Base-by-base conservation (phyloP, 2,113 vertebrate species). In the Ictalurus punctatus region DNA sequence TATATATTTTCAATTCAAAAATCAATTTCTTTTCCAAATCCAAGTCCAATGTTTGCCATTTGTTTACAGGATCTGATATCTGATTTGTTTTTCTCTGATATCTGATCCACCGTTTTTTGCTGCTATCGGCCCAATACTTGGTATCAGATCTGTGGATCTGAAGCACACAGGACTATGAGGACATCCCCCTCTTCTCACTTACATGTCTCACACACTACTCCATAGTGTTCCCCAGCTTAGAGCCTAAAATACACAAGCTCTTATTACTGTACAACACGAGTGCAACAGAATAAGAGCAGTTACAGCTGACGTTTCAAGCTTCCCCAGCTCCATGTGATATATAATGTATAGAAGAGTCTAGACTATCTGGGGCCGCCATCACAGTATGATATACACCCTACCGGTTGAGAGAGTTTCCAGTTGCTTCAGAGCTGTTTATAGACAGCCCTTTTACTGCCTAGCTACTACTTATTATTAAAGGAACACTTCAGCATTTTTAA, bases 201-300 rank as follows among this genome's bases (percentile, higher is more conserved):
- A 82, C 65, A 82, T 14, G 48, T 44, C 63, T 56, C 19, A 87
- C 79, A n/a, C 63, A 61, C 81, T 63, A 23, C 86, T n/a, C 63
- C 44, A 56, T 8, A 69, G 52, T 87, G n/a, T 40, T 40, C 34
- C 67, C 63, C 78, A 87, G 30, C 48, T 23, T 54, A 69, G 61
- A 67, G 48, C 86, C 73, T 65, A 30, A 69, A 87, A 81, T 54
- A 82, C 61, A 87, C n/a, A 73, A 79, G 37, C 44, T 54, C 86
- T 37, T 21, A 82, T 48, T 54, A 63, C 86, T 52, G 59, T 8
- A 63, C 10, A 67, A 27, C 25, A 9, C 6, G 8, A 87, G 27
- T 48, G 59, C 86, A 65, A 65, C 48, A 87, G 48, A 81, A 30
- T 65, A 19, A 16, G 58, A 85, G 65, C 44, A 71, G n/a, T 30